These are phyloP conservation scores for Bibio marci DNA, from an alignment of 2,888 invertebrate species.

Conservation along the genomic window DNA sequence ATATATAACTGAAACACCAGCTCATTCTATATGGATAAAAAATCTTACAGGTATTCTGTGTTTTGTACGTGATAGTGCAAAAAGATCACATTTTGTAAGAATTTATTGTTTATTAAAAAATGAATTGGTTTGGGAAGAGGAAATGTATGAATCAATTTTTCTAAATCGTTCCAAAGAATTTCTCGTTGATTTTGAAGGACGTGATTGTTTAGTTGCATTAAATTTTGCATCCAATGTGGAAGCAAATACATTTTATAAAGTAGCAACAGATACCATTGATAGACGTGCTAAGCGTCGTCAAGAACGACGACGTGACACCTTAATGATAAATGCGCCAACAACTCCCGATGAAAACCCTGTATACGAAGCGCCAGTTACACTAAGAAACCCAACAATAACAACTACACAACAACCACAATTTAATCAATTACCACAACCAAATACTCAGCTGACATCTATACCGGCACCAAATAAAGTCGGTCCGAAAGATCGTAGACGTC, in stretches of 20 bases:
- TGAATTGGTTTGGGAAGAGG: slow-evolving; percentile 81
- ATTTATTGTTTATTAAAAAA: slow-evolving; percentile 68
- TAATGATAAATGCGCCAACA: too few relatives aligned
- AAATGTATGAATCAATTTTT: slow-evolving; percentile 79
- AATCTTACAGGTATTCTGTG: slow-evolving; percentile 75
- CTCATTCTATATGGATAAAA: slow-evolving; percentile 72
- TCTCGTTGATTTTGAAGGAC: slow-evolving; percentile 83
- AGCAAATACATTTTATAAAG: slow-evolving; percentile 54
- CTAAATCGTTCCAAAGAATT: slow-evolving; percentile 63
- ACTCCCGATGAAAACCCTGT: too few relatives aligned
- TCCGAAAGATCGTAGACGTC: neutral
- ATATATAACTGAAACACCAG: slow-evolving; percentile 67
- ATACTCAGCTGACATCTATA: too few relatives aligned
- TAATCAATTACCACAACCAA: too few relatives aligned
- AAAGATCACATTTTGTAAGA: slow-evolving; percentile 78
- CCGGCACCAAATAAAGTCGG: too few relatives aligned
- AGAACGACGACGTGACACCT: too few relatives aligned
- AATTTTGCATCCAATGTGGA: slow-evolving; percentile 89
- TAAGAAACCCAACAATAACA: too few relatives aligned
- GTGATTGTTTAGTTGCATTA: slow-evolving; percentile 78
- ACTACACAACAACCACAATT: too few relatives aligned
- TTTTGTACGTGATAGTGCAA: slow-evolving; percentile 76
- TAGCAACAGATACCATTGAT: slow-evolving; percentile 60
- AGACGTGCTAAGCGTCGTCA: slow-evolving; percentile 43
- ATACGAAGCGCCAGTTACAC: too few relatives aligned